phyloP scores from a whole-genome alignment of 1,140 invertebrate genomes.

The Panagrolaimus sp. region DNA sequence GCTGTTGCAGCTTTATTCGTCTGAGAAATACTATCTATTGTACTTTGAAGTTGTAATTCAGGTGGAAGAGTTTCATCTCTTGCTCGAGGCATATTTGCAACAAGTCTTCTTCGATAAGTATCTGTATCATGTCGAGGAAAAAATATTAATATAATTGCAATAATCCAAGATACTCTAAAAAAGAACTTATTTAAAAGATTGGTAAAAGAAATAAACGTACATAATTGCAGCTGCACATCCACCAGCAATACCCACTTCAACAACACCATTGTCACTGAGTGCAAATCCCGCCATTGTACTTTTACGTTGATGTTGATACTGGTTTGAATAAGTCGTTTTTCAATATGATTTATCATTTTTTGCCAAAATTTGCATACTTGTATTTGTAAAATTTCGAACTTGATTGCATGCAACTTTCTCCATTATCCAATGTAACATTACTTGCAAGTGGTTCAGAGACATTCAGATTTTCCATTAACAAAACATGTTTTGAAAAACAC shows the following conservation, averaged over 20 bases:
- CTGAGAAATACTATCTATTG: conserved; percentile 1
- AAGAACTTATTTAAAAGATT: too few species aligned
- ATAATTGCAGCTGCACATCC: background rate
- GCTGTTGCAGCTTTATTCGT: background rate
- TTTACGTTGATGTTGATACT: too few species aligned
- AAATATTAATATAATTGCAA: background rate
- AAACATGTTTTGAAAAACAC: too few species aligned
- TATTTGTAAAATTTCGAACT: too few species aligned
- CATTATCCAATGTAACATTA: too few species aligned
- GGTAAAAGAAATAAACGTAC: background rate
- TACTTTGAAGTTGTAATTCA: conserved; percentile 3
- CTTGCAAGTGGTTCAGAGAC: too few species aligned
- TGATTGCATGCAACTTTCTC: too few species aligned
- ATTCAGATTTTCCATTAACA: too few species aligned
- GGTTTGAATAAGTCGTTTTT: background rate
- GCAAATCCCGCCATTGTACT: background rate
- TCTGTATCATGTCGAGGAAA: conserved; percentile 2
- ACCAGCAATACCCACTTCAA: background rate
- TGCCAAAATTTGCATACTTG: too few species aligned
- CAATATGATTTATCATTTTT: too few species aligned
- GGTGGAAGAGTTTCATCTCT: background rate
- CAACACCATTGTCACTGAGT: background rate
- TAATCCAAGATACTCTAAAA: background rate
- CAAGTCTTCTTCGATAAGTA: background rate
- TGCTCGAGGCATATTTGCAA: background rate